These are phyloP conservation scores for Drosophila grimshawi DNA, from an alignment of 1,140 invertebrate species.

Conservation along the genomic window DNA sequence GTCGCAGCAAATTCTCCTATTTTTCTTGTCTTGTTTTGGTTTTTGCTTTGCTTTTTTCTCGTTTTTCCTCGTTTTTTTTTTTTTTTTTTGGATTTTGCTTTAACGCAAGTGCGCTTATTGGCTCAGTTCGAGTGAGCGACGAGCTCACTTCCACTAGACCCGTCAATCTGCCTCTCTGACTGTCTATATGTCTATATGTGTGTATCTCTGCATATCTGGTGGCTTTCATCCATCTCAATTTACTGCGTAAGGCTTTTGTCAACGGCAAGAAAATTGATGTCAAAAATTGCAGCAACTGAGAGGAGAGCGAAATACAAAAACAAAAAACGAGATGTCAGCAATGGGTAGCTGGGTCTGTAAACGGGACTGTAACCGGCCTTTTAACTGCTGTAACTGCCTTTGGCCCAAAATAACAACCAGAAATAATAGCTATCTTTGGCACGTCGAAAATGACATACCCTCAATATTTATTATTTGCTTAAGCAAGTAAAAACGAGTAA, in stretches of 20 bases:
- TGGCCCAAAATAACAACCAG: constrained; percentile 23
- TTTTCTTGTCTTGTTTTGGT: constrained; percentile 5
- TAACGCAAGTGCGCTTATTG: constrained; percentile 39
- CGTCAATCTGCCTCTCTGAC: constrained; percentile 16
- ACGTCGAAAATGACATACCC: background rate
- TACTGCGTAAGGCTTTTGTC: constrained; percentile 58
- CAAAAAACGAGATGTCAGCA: background rate
- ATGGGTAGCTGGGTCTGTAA: constrained; percentile 35
- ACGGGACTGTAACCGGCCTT: constrained; percentile 20
- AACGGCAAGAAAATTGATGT: constrained; percentile 57
- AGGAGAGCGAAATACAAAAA: constrained; percentile 5
- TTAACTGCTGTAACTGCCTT: constrained; percentile 33
- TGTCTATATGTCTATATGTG: constrained; percentile 1
- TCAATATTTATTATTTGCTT: background rate
- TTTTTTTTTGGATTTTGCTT: background rate
- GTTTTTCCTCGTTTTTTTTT: background rate
- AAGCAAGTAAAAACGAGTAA: background rate
- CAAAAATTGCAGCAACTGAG: constrained; percentile 43
- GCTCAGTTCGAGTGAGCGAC: constrained; percentile 29
- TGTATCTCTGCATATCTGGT: constrained; percentile 15
- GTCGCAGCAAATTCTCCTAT: constrained; percentile 21
- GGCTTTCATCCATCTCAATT: constrained; percentile 58
- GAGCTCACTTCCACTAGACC: constrained; percentile 24
- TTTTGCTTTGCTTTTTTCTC: background rate
- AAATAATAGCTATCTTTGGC: background rate